Evolutionary conservation across 2,888 invertebrate species (phyloP).

Genomic region (Apamea sordens): DNA sequence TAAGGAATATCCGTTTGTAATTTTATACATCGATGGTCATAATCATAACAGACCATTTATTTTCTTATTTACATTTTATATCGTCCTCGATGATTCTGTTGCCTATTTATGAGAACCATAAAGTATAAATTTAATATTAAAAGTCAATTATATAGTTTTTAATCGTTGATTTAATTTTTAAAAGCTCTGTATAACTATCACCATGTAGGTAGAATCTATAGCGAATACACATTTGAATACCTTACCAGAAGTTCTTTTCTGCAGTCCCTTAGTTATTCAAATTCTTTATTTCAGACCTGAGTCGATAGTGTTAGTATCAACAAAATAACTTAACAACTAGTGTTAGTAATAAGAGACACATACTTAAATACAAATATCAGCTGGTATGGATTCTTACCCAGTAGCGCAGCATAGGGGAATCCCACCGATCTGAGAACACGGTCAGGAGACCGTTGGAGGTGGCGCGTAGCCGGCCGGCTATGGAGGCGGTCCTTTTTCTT

Average conservation of each 20-base stretch:
- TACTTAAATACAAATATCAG: no score
- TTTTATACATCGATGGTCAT: slow-evolving; percentile 61
- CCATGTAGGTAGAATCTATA: not conserved
- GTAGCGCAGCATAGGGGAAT: no score
- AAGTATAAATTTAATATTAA: slow-evolving; percentile 34
- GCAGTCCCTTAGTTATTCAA: not conserved
- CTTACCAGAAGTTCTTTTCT: not conserved
- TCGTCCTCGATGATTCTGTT: slow-evolving; percentile 43
- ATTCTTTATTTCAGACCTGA: no score
- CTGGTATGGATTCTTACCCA: no score
- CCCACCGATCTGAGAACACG: no score
- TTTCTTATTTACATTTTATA: slow-evolving; percentile 51
- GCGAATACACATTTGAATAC: not conserved
- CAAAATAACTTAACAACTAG: no score
- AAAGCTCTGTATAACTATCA: not conserved
- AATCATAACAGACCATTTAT: slow-evolving; percentile 46
- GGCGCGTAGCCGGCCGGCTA: no score
- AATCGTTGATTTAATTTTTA: slow-evolving; percentile 6
- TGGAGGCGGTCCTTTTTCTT: no score
- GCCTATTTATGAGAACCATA: slow-evolving; percentile 31
- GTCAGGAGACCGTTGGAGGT: no score
- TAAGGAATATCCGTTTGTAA: slow-evolving; percentile 62
- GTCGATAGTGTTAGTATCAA: no score
- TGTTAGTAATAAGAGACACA: no score
- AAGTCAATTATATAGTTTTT: slow-evolving; percentile 19